Conservation (phyloP, 2,888 invertebrate genomes). For the Eumerus sabulonum region DNA sequence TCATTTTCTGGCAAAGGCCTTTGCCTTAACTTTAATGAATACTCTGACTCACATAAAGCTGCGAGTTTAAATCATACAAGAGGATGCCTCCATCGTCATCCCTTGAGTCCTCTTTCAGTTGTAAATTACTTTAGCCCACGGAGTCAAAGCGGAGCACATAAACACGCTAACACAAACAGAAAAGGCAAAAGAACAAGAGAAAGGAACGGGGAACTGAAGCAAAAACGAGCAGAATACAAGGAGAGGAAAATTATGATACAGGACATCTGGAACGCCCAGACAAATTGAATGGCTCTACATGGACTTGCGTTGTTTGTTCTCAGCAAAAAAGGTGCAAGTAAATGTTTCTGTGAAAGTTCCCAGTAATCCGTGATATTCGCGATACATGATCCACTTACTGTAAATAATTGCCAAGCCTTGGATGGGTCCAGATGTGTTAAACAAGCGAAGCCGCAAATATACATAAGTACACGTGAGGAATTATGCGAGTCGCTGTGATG, state of each 20-base stretch:
- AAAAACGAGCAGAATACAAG: too few relatives aligned
- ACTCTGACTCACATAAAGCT: constrained; percentile 13
- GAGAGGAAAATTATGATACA: too few relatives aligned
- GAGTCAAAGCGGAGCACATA: background rate
- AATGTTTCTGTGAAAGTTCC: too few relatives aligned
- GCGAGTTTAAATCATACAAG: constrained; percentile 36
- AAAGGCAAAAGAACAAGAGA: constrained; percentile 8
- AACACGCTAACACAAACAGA: background rate
- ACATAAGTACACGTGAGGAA: too few relatives aligned
- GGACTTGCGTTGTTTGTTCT: constrained; percentile 21
- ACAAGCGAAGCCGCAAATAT: too few relatives aligned
- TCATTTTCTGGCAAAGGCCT: constrained; percentile 28
- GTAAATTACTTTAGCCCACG: constrained; percentile 40
- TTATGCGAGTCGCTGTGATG: too few relatives aligned
- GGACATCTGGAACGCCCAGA: constrained; percentile 12
- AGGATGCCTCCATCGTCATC: background rate
- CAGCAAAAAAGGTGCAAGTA: too few relatives aligned
- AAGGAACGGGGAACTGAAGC: constrained; percentile 14
- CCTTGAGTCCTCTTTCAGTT: constrained; percentile 12
- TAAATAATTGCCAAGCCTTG: constrained; percentile 1
- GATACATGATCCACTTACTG: constrained; percentile 19
- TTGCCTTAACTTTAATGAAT: constrained; percentile 19
- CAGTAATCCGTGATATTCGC: background rate
- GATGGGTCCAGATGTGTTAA: constrained; percentile 12
- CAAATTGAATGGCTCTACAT: constrained; percentile 12